Conservation (phyloP, 2,888 invertebrate genomes). For the Apodemia hepburni region DNA sequence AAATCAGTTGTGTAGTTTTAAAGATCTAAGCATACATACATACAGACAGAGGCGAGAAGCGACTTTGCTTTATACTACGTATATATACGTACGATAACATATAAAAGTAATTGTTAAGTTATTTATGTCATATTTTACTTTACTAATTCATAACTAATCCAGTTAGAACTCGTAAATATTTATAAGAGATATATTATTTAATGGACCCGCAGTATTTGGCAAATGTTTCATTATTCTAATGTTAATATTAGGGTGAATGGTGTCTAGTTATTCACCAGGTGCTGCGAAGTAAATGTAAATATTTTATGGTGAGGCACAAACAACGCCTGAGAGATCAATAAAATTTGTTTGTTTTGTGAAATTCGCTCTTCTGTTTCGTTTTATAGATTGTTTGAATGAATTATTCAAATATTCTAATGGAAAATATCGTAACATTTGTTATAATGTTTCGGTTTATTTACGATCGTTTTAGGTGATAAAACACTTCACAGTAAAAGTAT, state of each 20-base stretch:
- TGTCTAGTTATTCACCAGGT: conserved; percentile 60
- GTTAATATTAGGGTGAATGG: conserved; percentile 49
- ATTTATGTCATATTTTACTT: not conserved
- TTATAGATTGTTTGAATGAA: conserved; percentile 76
- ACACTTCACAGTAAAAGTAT: not conserved
- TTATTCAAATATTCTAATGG: conserved; percentile 70
- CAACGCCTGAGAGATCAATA: conserved; percentile 78
- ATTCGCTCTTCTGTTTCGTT: conserved; percentile 70
- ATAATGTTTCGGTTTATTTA: conserved; percentile 55
- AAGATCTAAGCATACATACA: too few species aligned
- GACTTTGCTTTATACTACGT: too few species aligned
- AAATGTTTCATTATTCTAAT: conserved; percentile 73
- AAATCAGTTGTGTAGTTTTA: too few species aligned
- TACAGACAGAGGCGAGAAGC: too few species aligned
- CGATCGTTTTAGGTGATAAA: not conserved
- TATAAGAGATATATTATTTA: conserved; percentile 50
- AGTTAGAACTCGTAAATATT: conserved; percentile 10
- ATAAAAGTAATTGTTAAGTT: too few species aligned
- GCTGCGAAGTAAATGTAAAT: conserved; percentile 76
- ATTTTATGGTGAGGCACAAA: conserved; percentile 75
- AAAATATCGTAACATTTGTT: conserved; percentile 63
- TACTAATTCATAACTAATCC: not conserved
- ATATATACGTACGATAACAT: too few species aligned
- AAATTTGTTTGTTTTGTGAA: conserved; percentile 79
- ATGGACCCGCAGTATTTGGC: conserved; percentile 43